These are phyloP conservation scores for Aptenodytes forsteri DNA, from an alignment of 2,113 vertebrate species.

Conservation along the genomic window DNA sequence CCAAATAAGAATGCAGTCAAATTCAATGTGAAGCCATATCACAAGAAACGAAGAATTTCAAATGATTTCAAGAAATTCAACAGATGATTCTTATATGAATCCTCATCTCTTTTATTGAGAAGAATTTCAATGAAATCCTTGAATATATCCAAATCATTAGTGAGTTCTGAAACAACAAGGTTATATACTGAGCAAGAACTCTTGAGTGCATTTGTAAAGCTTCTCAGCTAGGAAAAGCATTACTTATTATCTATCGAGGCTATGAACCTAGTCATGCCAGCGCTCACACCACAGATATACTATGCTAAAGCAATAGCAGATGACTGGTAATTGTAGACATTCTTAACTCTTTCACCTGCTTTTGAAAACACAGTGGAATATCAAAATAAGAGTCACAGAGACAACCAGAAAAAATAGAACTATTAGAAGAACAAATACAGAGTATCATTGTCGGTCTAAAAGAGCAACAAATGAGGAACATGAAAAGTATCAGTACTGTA, in stretches of 20 bases:
- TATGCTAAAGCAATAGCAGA: not conserved
- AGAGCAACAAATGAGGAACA: not conserved
- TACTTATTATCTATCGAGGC: not conserved
- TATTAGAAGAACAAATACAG: conserved; percentile 21
- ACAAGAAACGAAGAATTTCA: not conserved
- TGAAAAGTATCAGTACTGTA: not conserved
- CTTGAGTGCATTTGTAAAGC: not conserved
- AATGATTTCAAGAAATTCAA: not conserved
- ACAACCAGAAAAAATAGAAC: not conserved
- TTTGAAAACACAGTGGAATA: conserved; percentile 30
- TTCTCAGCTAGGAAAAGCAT: not conserved
- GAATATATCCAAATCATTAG: conserved; percentile 72
- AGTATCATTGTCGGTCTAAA: not conserved
- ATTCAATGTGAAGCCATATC: not conserved
- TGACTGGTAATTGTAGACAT: not conserved
- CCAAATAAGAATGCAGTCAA: not conserved
- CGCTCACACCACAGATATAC: not conserved
- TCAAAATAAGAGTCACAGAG: conserved; percentile 6
- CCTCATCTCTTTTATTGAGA: not conserved
- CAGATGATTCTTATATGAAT: not conserved
- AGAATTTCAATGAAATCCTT: conserved; percentile 34
- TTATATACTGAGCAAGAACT: conserved; percentile 18
- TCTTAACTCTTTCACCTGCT: not conserved
- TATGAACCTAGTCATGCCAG: not conserved
- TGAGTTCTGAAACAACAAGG: conserved; percentile 73